Percentiles rank a stretch among this genome's conserved stretches.
phyloP scores from a whole-genome alignment of 2,113 vertebrate genomes.

The Petromus typicus region DNA sequence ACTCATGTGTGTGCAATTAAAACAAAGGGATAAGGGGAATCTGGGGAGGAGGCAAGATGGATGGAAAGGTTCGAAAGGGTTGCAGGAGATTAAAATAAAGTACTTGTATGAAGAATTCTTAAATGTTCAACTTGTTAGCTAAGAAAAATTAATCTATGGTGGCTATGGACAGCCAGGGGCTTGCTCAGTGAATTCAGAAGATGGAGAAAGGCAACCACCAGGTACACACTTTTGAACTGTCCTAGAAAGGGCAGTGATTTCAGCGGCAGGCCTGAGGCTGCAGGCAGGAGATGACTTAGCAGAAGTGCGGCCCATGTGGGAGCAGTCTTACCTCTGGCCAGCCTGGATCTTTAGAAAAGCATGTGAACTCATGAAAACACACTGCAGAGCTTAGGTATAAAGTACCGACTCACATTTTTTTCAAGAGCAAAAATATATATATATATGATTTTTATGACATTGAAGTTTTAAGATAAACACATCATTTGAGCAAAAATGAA shows the following conservation, averaged over 20 bases:
- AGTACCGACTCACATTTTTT: not conserved
- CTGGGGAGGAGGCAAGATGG: not conserved
- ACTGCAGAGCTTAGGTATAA: constrained; percentile 8
- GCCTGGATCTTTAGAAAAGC: constrained; percentile 61
- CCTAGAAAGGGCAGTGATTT: not conserved
- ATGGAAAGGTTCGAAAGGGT: not conserved
- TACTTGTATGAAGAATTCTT: constrained; percentile 42
- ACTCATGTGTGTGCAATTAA: constrained; percentile 49
- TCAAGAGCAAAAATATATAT: constrained; percentile 39
- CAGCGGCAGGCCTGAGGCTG: constrained; percentile 54
- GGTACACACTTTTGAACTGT: not conserved
- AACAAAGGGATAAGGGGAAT: not conserved
- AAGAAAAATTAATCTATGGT: constrained; percentile 11
- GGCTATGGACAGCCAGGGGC: not conserved
- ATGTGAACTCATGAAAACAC: constrained; percentile 70
- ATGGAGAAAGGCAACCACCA: not conserved
- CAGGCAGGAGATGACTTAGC: constrained; percentile 51
- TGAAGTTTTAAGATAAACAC: constrained; percentile 15
- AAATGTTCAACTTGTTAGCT: not conserved
- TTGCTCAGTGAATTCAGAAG: not conserved
- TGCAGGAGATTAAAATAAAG: constrained; percentile 45
- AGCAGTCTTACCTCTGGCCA: constrained; percentile 48
- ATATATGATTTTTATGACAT: not conserved
- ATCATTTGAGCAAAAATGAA: constrained; percentile 18
- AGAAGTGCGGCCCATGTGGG: constrained; percentile 62